Conservation (phyloP, 2,888 invertebrate species). For the Hymenopus coronatus region DNA sequence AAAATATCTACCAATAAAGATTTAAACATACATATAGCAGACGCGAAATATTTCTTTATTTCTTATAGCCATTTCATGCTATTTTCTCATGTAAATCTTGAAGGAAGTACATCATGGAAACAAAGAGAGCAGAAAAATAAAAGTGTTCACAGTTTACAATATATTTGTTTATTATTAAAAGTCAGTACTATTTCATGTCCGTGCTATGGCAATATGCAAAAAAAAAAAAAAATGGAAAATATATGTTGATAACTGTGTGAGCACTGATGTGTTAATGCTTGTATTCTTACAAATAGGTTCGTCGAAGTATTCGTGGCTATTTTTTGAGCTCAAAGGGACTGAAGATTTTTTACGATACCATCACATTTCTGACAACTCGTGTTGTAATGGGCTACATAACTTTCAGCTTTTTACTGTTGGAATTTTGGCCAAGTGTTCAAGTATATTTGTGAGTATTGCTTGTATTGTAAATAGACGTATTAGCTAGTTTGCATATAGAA, state of each 20-base stretch:
- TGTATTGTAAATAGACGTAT: not conserved
- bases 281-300: slow-evolving; percentile 55
- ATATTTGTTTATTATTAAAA: too few relatives aligned
- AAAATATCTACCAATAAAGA: too few relatives aligned
- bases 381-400: slow-evolving; percentile 85
- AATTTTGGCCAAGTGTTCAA: slow-evolving; percentile 72
- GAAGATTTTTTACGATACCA: slow-evolving; percentile 75
- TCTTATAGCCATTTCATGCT: too few relatives aligned
- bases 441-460: slow-evolving; percentile 71
- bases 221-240: not conserved
- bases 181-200: too few relatives aligned
- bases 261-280: slow-evolving; percentile 28
- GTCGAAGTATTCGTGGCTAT: slow-evolving; percentile 73
- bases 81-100: too few relatives aligned
- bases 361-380: slow-evolving; percentile 79
- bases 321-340: slow-evolving; percentile 66
- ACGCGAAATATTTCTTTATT: too few relatives aligned
- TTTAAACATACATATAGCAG: too few relatives aligned
- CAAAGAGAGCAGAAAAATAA: too few relatives aligned
- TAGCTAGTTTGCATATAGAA: not conserved
- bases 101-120: too few relatives aligned
- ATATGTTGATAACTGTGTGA: not conserved
- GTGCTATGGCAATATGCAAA: too few relatives aligned
- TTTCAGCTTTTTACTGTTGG: slow-evolving; percentile 87
- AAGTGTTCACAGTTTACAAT: too few relatives aligned